Evolutionary conservation across 1,140 invertebrate species (phyloP).

Genomic region (Drosophila navojoa): DNA sequence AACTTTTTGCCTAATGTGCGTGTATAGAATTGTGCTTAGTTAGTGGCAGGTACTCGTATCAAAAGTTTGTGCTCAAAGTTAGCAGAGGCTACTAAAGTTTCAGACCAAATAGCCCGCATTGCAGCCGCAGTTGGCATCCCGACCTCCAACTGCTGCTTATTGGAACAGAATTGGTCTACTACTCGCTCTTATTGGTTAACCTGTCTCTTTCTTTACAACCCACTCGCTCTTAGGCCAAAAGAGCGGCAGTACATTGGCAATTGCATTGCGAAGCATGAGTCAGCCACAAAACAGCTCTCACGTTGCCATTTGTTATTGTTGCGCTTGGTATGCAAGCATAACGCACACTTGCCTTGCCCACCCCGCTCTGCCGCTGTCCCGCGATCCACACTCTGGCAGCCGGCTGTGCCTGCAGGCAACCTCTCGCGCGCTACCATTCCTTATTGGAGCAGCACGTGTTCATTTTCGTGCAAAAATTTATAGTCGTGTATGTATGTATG

Average conservation of each 20-base stretch:
- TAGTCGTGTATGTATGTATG: slow-evolving; percentile 15
- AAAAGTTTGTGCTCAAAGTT: slow-evolving; percentile 81
- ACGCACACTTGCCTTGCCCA: slow-evolving; percentile 30
- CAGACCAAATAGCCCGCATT: slow-evolving; percentile 19
- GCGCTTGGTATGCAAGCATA: slow-evolving; percentile 63
- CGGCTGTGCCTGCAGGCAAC: slow-evolving; percentile 47
- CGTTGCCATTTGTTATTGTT: slow-evolving; percentile 70
- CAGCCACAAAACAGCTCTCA: slow-evolving; percentile 53
- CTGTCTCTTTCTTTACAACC: slow-evolving; percentile 25
- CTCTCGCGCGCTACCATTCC: slow-evolving; percentile 17
- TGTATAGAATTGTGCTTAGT: slow-evolving; percentile 54
- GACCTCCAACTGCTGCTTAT: slow-evolving; percentile 22
- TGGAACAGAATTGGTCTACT: slow-evolving; percentile 15
- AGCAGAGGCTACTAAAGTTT: slow-evolving; percentile 75
- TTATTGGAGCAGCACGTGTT: slow-evolving; percentile 74
- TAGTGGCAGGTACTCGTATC: slow-evolving; percentile 79
- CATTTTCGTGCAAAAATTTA: slow-evolving; percentile 72
- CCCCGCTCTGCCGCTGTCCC: not conserved
- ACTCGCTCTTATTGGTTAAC: slow-evolving; percentile 47
- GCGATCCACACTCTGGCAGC: slow-evolving; percentile 20
- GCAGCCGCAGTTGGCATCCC: slow-evolving; percentile 48
- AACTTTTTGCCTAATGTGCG: slow-evolving; percentile 41
- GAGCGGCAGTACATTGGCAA: slow-evolving; percentile 20
- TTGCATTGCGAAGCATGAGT: slow-evolving; percentile 52
- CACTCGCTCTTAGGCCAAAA: slow-evolving; percentile 35